Evolutionary conservation across 2,113 vertebrate species (phyloP).

Genomic region (Lota lota): DNA sequence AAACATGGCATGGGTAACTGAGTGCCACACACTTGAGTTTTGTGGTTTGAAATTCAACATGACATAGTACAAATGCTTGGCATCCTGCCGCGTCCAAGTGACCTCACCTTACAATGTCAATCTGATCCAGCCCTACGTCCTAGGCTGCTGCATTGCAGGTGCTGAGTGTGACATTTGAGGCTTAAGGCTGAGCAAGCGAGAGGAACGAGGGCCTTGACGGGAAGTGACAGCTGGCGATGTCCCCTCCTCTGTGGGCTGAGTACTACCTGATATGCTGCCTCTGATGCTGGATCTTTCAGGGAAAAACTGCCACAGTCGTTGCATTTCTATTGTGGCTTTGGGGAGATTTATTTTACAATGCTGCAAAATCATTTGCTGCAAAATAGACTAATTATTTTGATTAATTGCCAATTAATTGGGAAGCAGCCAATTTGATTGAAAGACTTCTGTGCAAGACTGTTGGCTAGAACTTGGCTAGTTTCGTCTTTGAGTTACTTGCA

Average conservation of each 20-base stretch:
- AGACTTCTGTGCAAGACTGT: neutral
- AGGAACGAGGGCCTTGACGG: constrained; percentile 42
- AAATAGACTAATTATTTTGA: neutral
- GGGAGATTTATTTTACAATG: neutral
- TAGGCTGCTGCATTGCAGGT: constrained; percentile 72
- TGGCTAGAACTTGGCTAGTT: constrained; percentile 9
- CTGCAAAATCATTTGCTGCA: neutral
- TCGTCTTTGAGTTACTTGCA: constrained; percentile 38
- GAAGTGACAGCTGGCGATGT: constrained; percentile 45
- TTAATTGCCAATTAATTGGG: neutral
- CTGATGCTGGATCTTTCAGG: neutral
- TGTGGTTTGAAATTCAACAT: constrained; percentile 13
- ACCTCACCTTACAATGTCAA: constrained; percentile 38
- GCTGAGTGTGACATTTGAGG: constrained; percentile 60
- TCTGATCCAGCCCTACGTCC: constrained; percentile 31
- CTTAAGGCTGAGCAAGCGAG: constrained; percentile 32
- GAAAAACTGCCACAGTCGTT: neutral
- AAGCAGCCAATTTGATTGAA: neutral
- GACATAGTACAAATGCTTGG: constrained; percentile 22
- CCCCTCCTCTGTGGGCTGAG: constrained; percentile 30
- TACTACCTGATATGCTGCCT: constrained; percentile 17
- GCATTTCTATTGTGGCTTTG: neutral
- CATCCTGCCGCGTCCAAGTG: constrained; percentile 2
- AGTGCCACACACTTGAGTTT: constrained; percentile 7
- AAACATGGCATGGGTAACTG: constrained; percentile 25